Conservation (phyloP, 2,113 vertebrate species). For the Puntigrus tetrazona region DNA sequence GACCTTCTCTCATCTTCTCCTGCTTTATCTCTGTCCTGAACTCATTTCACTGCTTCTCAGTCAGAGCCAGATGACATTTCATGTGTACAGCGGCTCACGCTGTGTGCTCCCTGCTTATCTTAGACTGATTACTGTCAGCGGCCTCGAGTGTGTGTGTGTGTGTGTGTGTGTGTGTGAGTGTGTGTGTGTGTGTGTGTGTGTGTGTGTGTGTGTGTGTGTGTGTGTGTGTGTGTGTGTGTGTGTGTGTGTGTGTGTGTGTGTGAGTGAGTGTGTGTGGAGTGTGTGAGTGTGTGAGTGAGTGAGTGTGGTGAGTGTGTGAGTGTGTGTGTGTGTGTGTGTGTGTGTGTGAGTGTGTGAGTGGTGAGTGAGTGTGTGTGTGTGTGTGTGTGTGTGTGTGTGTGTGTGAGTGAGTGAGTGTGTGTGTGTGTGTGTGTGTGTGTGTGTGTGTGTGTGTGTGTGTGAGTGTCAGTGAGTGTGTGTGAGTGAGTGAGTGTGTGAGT, state of each 20-base stretch:
- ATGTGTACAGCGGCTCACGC: conserved; percentile 11
- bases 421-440: neutral
- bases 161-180: neutral
- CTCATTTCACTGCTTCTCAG: conserved; percentile 20
- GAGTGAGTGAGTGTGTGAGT: too few relatives aligned
- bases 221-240: neutral
- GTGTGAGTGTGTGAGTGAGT: too few relatives aligned
- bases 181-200: too few relatives aligned
- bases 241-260: neutral
- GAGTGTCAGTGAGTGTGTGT: too few relatives aligned
- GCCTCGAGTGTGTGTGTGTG: neutral
- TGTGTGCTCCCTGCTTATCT: neutral
- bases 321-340: neutral
- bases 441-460: neutral
- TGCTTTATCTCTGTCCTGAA: neutral
- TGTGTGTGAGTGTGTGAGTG: neutral
- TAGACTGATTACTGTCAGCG: neutral
- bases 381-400: too few relatives aligned
- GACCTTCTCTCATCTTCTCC: neutral
- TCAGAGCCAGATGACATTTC: conserved; percentile 24
- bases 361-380: too few relatives aligned
- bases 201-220: too few relatives aligned
- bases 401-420: too few relatives aligned
- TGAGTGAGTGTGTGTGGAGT: neutral
- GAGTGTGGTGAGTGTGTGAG: neutral